Conservation (phyloP, 2,797 vertebrate genomes). For the Micrastur ruficollis region DNA sequence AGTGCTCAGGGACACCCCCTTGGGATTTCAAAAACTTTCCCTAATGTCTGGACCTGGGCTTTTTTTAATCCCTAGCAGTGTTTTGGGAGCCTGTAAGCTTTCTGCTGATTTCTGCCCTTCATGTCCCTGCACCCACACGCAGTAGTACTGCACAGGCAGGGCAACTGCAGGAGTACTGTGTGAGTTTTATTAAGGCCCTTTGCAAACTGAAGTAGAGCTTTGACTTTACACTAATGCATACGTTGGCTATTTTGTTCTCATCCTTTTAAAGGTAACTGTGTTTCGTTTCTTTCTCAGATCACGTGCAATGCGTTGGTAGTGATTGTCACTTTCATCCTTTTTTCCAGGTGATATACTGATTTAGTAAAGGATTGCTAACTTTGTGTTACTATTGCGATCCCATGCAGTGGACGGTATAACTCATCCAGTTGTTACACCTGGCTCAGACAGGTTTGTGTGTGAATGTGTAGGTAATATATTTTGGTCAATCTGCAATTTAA, state of each 20-base stretch:
- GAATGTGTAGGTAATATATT: no score
- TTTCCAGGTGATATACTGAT: no score
- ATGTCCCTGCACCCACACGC: no score
- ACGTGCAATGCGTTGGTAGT: background rate
- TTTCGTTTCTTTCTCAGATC: background rate
- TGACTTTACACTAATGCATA: background rate
- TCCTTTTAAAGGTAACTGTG: background rate
- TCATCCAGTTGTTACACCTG: background rate
- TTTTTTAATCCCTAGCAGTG: background rate
- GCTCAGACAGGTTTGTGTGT: background rate
- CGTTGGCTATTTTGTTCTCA: background rate
- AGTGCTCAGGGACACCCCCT: background rate
- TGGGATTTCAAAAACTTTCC: background rate
- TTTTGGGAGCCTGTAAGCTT: background rate
- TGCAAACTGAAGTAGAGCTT: background rate
- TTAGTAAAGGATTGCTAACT: background rate
- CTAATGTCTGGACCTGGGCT: background rate
- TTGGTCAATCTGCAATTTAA: background rate
- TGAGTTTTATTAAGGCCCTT: background rate
- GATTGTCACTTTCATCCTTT: background rate
- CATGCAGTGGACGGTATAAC: background rate
- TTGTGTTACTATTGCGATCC: background rate
- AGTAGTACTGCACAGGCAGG: background rate
- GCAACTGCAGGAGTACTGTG: fast-evolving
- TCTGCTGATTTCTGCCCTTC: background rate